Evolutionary conservation across 2,113 vertebrate genomes (phyloP).

Genomic region (Erythrocercus mccallii): DNA sequence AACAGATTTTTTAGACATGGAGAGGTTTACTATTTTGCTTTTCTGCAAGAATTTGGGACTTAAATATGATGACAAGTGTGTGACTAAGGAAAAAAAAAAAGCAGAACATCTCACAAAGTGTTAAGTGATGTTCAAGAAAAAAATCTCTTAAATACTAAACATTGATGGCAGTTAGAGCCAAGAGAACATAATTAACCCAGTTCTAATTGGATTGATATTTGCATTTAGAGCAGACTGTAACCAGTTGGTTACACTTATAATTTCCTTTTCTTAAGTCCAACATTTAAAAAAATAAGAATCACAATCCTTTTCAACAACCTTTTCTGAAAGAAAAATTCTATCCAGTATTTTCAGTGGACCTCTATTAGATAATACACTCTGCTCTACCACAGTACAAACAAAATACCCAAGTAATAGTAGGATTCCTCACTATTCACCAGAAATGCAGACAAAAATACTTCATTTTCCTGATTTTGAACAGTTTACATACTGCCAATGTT

Average conservation of each 20-base stretch:
- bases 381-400: background rate
- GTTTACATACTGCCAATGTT: background rate
- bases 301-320: too few relatives aligned
- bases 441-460: background rate
- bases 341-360: background rate
- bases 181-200: background rate
- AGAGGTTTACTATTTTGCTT: background rate
- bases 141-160: background rate
- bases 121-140: background rate
- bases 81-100: background rate
- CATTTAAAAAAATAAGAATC: background rate
- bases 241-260: background rate
- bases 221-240: background rate
- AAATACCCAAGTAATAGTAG: background rate
- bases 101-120: background rate
- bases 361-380: background rate
- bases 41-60: background rate
- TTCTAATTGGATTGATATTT: background rate
- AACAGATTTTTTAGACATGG: background rate
- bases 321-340: background rate
- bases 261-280: background rate
- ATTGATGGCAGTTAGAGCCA: background rate
- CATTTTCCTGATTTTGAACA: background rate
- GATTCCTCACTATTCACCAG: background rate
- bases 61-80: background rate